These are phyloP conservation scores for Spinus pinus DNA, from an alignment of 2,797 vertebrate genomes.

Conservation along the genomic window DNA sequence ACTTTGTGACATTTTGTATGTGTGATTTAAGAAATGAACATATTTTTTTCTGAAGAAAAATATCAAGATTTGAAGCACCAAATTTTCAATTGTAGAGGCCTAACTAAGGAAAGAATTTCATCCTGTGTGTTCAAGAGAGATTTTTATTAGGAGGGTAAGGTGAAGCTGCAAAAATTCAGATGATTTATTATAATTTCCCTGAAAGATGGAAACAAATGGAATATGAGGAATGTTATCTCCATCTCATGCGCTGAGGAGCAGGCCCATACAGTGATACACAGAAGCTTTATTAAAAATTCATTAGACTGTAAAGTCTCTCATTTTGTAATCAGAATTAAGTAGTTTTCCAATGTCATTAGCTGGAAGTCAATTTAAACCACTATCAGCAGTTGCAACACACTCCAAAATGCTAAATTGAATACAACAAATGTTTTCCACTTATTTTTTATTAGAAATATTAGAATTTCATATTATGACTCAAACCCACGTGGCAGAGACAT, in stretches of 20 bases:
- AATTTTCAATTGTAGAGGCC: not conserved
- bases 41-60: not conserved
- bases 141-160: not conserved
- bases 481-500: not conserved
- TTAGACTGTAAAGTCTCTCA: slow-evolving; percentile 60
- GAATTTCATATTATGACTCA: not conserved
- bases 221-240: slow-evolving; percentile 29
- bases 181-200: slow-evolving; percentile 23
- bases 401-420: slow-evolving; percentile 35
- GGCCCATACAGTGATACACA: not conserved
- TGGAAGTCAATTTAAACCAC: slow-evolving; percentile 41
- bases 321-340: slow-evolving; percentile 66
- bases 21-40: not conserved
- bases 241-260: slow-evolving; percentile 26
- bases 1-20: not conserved
- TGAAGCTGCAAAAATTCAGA: slow-evolving; percentile 20
- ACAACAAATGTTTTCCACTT: slow-evolving; percentile 23
- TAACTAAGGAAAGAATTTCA: not conserved
- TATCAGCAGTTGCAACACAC: slow-evolving; percentile 35
- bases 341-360: slow-evolving; percentile 63
- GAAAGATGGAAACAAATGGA: slow-evolving; percentile 55
- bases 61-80: not conserved
- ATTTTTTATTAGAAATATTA: slow-evolving; percentile 47
- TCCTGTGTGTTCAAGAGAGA: not conserved
- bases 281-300: slow-evolving; percentile 70